These are phyloP conservation scores for Tyrophagus putrescentiae DNA, from an alignment of 1,140 invertebrate species.

Conservation along the genomic window DNA sequence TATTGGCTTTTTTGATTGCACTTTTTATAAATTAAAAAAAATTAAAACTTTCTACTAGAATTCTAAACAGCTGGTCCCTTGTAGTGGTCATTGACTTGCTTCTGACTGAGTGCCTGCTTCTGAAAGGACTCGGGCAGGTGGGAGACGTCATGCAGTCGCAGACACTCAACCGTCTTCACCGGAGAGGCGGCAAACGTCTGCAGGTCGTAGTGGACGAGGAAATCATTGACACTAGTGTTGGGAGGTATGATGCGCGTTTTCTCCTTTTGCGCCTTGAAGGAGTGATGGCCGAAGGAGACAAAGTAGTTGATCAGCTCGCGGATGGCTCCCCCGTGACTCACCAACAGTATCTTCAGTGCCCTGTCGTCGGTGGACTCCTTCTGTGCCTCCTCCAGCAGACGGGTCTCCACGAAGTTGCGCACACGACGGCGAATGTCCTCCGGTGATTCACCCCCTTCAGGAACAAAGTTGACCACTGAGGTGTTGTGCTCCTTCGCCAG, in stretches of 20 bases:
- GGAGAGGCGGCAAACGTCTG: background rate
- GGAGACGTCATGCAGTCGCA: constrained; percentile 18
- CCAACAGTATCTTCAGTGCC: constrained; percentile 17
- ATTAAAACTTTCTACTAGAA: too few relatives aligned
- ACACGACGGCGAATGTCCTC: constrained; percentile 17
- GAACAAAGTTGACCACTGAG: constrained; percentile 7
- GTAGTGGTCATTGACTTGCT: constrained; percentile 11
- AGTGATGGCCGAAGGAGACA: background rate
- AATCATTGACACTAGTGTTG: constrained; percentile 23
- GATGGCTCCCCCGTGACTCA: constrained; percentile 23
- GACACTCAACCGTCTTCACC: constrained; percentile 13
- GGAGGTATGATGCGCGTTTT: constrained; percentile 15
- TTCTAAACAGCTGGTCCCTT: too few relatives aligned
- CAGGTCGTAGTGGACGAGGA: background rate
- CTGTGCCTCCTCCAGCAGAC: background rate
- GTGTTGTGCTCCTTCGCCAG: background rate
- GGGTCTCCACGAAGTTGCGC: background rate
- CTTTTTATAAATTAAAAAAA: too few relatives aligned
- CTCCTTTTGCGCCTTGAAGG: background rate
- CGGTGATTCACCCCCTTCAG: constrained; percentile 18
- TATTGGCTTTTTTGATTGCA: too few relatives aligned
- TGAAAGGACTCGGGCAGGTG: constrained; percentile 14
- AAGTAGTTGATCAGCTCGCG: constrained; percentile 20
- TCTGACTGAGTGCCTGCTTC: background rate
- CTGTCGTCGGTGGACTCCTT: background rate